Conservation (phyloP, 2,797 vertebrate genomes). For the Staurois parvus region DNA sequence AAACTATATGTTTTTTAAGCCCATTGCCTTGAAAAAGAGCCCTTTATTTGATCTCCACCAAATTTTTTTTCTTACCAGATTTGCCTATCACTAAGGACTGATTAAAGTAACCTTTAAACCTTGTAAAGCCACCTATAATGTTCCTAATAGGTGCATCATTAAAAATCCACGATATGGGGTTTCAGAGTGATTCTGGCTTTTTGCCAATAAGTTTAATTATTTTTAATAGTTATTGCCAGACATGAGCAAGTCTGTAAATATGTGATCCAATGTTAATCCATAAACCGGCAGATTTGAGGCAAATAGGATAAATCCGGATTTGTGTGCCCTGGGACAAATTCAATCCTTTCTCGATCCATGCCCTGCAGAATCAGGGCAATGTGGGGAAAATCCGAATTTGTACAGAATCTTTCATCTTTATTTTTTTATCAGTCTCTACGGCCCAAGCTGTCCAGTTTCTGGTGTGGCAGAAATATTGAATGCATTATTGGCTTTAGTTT, state of each 20-base stretch:
- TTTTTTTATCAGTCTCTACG: constrained; percentile 3
- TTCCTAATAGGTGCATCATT: not conserved
- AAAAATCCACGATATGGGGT: not conserved
- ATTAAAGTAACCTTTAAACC: not conserved
- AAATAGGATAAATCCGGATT: not conserved
- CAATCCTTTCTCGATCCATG: constrained; percentile 4
- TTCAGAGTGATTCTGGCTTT: not conserved
- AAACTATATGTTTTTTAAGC: not conserved
- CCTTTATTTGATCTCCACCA: not conserved
- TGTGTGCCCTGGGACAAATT: not conserved
- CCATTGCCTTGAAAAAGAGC: not conserved
- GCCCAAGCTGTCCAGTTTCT: constrained; percentile 3
- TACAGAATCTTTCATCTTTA: constrained; percentile 1
- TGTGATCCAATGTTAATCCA: constrained; percentile 6
- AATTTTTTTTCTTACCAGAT: not conserved
- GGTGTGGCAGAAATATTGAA: not conserved
- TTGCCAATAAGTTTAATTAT: not conserved
- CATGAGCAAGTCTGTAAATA: not conserved
- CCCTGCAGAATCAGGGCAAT: constrained; percentile 6
- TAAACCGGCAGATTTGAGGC: not conserved
- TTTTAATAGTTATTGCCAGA: not conserved
- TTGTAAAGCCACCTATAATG: not conserved
- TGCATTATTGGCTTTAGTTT: constrained; percentile 12
- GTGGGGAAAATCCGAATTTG: not conserved
- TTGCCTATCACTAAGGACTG: not conserved